phyloP scores from a whole-genome alignment of 2,797 vertebrate genomes.

The Fringilla coelebs region DNA sequence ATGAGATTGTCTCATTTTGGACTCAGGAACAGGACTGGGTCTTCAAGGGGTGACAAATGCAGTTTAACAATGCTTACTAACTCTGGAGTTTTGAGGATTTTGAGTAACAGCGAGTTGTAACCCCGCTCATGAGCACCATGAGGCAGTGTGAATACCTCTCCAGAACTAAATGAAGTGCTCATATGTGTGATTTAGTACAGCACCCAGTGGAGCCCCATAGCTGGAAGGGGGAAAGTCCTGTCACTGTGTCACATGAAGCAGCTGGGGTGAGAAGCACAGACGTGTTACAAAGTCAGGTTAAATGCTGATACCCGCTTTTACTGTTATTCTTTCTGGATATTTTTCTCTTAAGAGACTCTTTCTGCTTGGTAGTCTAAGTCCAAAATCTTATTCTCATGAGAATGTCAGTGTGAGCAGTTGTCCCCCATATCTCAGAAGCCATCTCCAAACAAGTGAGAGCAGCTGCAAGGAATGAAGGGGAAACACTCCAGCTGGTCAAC shows the following conservation, averaged over 20 bases:
- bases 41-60: background rate
- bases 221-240: background rate
- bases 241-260: rapidly evolving
- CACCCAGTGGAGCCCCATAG: rapidly evolving
- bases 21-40: background rate
- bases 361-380: background rate
- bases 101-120: background rate
- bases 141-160: background rate
- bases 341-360: background rate
- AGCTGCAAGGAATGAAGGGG: background rate
- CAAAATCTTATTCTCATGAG: background rate
- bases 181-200: background rate
- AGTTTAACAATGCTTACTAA: background rate
- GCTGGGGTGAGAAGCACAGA: background rate
- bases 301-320: rapidly evolving
- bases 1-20: background rate
- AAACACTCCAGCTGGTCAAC: background rate
- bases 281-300: background rate
- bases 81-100: background rate
- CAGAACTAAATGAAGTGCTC: background rate
- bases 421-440: background rate
- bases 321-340: background rate
- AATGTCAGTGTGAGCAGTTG: rapidly evolving
- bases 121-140: background rate
- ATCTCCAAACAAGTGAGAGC: background rate